Evolutionary conservation across 2,888 invertebrate genomes (phyloP).

Genomic region (Sericinus montela): DNA sequence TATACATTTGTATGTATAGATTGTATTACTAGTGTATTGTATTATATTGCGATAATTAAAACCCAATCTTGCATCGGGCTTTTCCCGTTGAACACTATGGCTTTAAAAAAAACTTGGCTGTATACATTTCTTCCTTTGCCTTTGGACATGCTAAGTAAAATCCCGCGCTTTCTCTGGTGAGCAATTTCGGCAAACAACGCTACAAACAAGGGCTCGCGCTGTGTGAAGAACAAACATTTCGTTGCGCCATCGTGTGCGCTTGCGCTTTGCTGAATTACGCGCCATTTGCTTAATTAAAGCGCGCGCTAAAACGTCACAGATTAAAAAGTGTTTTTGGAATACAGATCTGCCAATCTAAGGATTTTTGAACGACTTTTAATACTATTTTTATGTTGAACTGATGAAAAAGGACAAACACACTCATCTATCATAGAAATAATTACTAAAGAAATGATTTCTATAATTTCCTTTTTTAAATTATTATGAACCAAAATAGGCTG

Average conservation of each 20-base stretch:
- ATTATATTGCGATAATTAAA: too few species aligned
- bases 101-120: neutral
- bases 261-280: constrained; percentile 12
- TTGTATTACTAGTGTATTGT: too few species aligned
- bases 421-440: too few species aligned
- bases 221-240: neutral
- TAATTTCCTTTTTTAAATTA: too few species aligned
- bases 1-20: too few species aligned
- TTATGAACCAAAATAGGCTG: too few species aligned
- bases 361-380: too few species aligned
- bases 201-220: neutral
- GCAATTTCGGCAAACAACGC: constrained; percentile 10
- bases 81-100: too few species aligned
- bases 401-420: too few species aligned
- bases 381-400: too few species aligned
- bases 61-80: too few species aligned
- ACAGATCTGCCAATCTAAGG: neutral
- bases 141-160: constrained; percentile 2
- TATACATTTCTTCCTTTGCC: neutral
- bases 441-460: too few species aligned
- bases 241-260: constrained; percentile 6
- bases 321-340: constrained; percentile 5
- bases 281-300: constrained; percentile 10
- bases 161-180: constrained; percentile 1
- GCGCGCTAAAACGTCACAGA: constrained; percentile 11